Evolutionary conservation across 2,113 vertebrate genomes (phyloP), one percentile per base, ranked within the genome.

Genomic region (Copsychus sechellarum): DNA sequence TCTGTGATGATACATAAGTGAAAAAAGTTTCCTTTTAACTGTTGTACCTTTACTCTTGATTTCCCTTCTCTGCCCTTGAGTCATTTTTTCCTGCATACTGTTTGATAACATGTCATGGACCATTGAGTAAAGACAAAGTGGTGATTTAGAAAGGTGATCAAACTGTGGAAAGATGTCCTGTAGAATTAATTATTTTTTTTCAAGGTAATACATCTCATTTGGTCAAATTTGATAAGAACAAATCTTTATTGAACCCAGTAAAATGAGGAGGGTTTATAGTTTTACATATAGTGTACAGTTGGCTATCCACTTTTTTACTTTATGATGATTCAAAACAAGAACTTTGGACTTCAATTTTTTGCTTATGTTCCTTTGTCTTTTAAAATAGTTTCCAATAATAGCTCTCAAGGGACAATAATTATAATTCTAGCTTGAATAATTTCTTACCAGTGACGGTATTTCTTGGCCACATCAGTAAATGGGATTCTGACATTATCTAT

Each of bases 1-100:
- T 93, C 87, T 92, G 90, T 61, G 74, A 86, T 91, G 95, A 76
- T 81, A 28, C 6, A 45, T 70, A 82, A 82, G 53, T 81, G 10
- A 93, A 98, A 34, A 66, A 81, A 54, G n/a, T 65, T 89, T 88
- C 40, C 82, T 92, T 93, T 79, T 66, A 92, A 88, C 78, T 93
- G 34, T 67, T 81, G 25, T 70, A 81, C 50, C 78, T 95, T 95
- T 96, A 74, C 72, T 96, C 64, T 64, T 33, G 12, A 73, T 93
- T 94, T 95, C 11, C 38, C 48, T 72, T 92, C 47, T 86, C 62
- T 14, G 22, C 64, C 81, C 73, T 95, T 54, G 73, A 95, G 86
- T 95, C n/a, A 31, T 96, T 88, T 51, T 86, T 92, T 97, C 81
- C 86, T 86, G 34, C 21, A 15, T 86, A 64, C 14, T 53, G 7